Conservation (phyloP, 2,888 invertebrate species). For the Celastrina argiolus region DNA sequence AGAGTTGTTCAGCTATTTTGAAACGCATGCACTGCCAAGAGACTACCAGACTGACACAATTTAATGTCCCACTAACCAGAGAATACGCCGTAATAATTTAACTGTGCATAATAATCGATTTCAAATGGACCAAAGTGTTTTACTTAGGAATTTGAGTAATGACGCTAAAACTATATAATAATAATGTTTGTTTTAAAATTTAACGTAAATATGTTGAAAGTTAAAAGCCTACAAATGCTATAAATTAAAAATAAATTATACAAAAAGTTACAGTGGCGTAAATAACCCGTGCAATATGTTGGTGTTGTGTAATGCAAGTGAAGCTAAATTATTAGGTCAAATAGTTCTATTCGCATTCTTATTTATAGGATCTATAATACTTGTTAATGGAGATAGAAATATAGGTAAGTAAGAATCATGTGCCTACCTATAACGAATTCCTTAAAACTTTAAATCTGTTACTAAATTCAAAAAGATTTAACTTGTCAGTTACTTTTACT, state of each 20-base stretch:
- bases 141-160: neutral
- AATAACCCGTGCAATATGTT: neutral
- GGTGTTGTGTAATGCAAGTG: neutral
- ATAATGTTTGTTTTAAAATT: neutral
- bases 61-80: constrained; percentile 39
- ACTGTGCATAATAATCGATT: constrained; percentile 16
- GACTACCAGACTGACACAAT: constrained; percentile 41
- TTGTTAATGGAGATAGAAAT: constrained; percentile 9
- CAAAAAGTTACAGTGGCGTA: neutral
- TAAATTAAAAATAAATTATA: neutral
- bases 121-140: neutral
- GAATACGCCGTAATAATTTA: constrained; percentile 32
- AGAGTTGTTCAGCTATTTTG: constrained; percentile 40
- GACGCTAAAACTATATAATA: neutral
- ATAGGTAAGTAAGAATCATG: neutral
- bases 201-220: neutral
- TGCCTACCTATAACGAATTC: neutral
- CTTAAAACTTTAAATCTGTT: neutral
- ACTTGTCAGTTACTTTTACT: no score
- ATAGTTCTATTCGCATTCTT: neutral
- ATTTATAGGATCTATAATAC: neutral
- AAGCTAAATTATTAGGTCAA: neutral
- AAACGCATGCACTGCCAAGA: constrained; percentile 37
- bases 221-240: neutral
- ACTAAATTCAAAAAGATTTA: neutral